phyloP scores from a whole-genome alignment of 2,888 invertebrate genomes.

The Torymus texanus region DNA sequence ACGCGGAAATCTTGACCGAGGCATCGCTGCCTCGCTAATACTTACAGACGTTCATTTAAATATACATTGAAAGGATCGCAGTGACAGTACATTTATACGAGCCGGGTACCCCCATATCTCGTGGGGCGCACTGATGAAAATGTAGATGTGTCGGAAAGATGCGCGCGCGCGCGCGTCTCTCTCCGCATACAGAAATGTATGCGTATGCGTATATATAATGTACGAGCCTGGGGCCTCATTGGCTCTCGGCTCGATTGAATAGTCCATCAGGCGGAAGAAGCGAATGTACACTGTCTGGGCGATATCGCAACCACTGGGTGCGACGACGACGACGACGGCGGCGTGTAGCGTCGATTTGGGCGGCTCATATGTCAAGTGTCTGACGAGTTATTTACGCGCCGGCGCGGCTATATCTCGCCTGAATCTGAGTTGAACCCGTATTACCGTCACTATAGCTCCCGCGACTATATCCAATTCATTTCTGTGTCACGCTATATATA shows the following conservation, averaged over 20 bases:
- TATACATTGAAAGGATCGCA: constrained; percentile 13
- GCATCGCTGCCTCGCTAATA: neutral
- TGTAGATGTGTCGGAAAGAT: too few relatives aligned
- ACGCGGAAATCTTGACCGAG: neutral
- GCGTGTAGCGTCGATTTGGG: constrained; percentile 20
- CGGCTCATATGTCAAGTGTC: constrained; percentile 27
- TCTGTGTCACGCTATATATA: too few relatives aligned
- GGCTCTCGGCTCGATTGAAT: constrained; percentile 4
- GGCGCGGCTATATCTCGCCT: too few relatives aligned
- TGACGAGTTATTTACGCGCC: constrained; percentile 40
- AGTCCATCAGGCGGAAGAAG: neutral
- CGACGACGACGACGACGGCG: neutral
- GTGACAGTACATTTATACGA: constrained; percentile 1
- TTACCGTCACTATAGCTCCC: too few relatives aligned
- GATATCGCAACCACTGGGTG: neutral
- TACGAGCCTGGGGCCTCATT: neutral
- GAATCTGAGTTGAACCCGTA: too few relatives aligned
- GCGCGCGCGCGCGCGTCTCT: too few relatives aligned
- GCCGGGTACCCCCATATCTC: too few relatives aligned
- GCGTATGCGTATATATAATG: neutral
- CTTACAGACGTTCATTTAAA: neutral
- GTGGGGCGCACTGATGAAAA: too few relatives aligned
- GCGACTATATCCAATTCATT: too few relatives aligned
- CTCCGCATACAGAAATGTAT: neutral
- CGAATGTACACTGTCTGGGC: neutral